These are phyloP conservation scores for Drosophila leonis DNA, from an alignment of 2,888 invertebrate species.

Conservation along the genomic window DNA sequence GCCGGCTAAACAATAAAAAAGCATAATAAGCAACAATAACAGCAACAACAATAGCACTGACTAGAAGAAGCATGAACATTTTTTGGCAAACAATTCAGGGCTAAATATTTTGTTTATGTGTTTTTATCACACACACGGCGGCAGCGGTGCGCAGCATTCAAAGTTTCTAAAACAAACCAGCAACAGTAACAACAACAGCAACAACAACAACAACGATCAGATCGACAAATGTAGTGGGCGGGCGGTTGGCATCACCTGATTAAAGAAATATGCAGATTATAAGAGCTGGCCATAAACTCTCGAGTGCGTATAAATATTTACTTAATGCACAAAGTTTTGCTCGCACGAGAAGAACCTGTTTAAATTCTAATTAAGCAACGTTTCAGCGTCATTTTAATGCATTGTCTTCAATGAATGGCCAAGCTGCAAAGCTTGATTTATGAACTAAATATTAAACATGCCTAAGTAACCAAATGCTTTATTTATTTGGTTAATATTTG, in stretches of 20 bases:
- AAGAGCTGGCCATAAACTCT: slow-evolving; percentile 21
- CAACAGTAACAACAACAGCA: slow-evolving; percentile 14
- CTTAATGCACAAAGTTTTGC: slow-evolving; percentile 16
- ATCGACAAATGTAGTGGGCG: slow-evolving; percentile 25
- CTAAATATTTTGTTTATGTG: slow-evolving; percentile 80
- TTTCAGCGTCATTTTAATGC: neutral
- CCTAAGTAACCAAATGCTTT: neutral
- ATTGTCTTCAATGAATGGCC: neutral
- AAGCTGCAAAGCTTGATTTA: slow-evolving; percentile 2
- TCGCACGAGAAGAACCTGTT: neutral
- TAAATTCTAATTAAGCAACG: neutral
- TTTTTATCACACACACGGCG: slow-evolving; percentile 46
- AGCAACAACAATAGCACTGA: slow-evolving; percentile 29
- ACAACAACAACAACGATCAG: slow-evolving; percentile 8
- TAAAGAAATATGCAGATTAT: slow-evolving; percentile 31
- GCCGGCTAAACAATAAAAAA: slow-evolving; percentile 69
- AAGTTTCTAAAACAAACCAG: slow-evolving; percentile 34
- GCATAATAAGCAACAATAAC: slow-evolving; percentile 56
- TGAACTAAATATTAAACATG: neutral
- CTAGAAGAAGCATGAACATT: slow-evolving; percentile 54
- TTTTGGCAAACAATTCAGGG: slow-evolving; percentile 83
- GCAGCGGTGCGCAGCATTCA: slow-evolving; percentile 26
- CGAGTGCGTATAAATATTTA: slow-evolving; percentile 42
- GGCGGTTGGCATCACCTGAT: slow-evolving; percentile 43
- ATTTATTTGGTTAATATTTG: slow-evolving; percentile 1